Evolutionary conservation across 2,888 invertebrate genomes (phyloP), one percentile per base, ranked within the genome.

Genomic region (Pyrocoelia pectoralis): DNA sequence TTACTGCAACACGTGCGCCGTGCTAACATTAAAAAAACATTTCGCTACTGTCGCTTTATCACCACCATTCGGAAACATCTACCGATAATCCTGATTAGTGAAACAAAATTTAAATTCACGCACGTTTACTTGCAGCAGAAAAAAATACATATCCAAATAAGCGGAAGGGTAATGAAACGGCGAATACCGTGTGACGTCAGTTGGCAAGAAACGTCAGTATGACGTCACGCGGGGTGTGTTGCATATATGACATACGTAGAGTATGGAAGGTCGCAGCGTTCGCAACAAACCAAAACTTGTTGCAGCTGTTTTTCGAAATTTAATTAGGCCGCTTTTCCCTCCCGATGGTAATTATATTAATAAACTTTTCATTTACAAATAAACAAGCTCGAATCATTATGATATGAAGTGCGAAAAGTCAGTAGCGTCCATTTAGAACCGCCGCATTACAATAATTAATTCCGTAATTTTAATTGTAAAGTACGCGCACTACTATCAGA

Each of bases 181-280:
- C 24, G 8, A 52, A 18, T 43, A 41, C 17, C n/a, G n/a, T 54
- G 64, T 59, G 66, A 59, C 67, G 67, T 59, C 48, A 59, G 50
- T 52, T 52, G 13, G 53, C 29, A 29, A 12, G 9, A 24, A 40
- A 68, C 71, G 69, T 70, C 70, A 70, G 40, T 28, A 67, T 69
- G 66, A 70, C 71, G 71, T 69, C 68, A 70, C 66, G 56, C 56
- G 70, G 68, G 66, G 69, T 50, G 68, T 68, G 71, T 70, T 69
- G 70, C 71, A 69, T 68, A 69, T 70, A 70, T 69, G 63, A 57
- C n/a, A n/a, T n/a, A 71, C 65, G 51, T 46, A 43, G 67, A 18
- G 24, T 28, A 29, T 57, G 56, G 70, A 70, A 70, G 71, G 71
- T 69, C 69, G 68, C 50, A 69, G 63, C 66, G 65, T 24, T 60